Percentiles rank a stretch among this genome's conserved stretches.
Evolutionary conservation across 2,113 vertebrate species (phyloP).

Genomic region (Otolemur garnettii): DNA sequence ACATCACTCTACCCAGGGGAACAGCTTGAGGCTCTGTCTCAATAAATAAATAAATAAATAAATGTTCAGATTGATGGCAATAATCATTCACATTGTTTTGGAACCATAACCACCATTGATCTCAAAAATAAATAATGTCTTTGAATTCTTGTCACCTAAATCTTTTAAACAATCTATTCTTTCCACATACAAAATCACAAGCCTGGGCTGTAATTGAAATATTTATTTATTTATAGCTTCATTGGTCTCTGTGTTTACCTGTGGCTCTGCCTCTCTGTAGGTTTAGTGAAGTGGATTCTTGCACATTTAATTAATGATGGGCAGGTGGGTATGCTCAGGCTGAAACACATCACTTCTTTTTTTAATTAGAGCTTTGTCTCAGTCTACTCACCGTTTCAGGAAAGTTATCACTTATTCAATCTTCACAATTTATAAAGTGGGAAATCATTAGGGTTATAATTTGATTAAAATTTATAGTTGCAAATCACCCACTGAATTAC

Average conservation of each 20-base stretch:
- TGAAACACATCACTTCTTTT: background rate
- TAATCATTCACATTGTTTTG: background rate
- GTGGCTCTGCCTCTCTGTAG: slow-evolving; percentile 26
- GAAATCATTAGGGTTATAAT: background rate
- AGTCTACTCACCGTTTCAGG: background rate
- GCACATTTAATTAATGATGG: slow-evolving; percentile 63
- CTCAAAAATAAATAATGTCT: background rate
- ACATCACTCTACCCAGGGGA: too few relatives aligned
- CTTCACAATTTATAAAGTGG: background rate
- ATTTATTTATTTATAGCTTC: slow-evolving; percentile 70
- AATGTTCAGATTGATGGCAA: background rate
- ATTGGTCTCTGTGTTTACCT: slow-evolving; percentile 65
- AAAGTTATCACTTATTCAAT: slow-evolving; percentile 70
- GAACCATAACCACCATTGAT: background rate
- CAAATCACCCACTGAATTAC: slow-evolving; percentile 54
- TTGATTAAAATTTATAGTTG: slow-evolving; percentile 65
- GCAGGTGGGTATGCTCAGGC: background rate
- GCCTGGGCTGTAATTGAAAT: slow-evolving; percentile 29
- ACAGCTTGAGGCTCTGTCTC: too few relatives aligned
- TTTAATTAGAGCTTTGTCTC: slow-evolving; percentile 58
- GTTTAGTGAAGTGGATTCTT: slow-evolving; percentile 31
- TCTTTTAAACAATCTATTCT: slow-evolving; percentile 18
- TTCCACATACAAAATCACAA: slow-evolving; percentile 18
- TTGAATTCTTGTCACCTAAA: background rate
- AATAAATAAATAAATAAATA: too few relatives aligned